phyloP scores from a whole-genome alignment of 2,888 invertebrate species.

The Bruchidius siliquastri region DNA sequence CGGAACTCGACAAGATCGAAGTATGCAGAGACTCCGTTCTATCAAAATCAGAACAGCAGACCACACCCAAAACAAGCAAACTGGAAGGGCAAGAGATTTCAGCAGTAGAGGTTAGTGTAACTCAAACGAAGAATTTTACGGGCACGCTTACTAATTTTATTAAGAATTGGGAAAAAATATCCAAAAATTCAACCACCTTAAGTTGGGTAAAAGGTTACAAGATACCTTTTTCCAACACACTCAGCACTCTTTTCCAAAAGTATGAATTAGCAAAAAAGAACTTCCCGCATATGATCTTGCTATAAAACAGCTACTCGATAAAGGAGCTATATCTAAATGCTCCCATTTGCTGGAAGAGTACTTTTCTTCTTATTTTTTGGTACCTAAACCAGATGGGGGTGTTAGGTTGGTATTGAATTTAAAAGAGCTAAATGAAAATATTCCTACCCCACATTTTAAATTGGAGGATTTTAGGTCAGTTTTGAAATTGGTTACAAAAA shows the following conservation, averaged over 20 bases:
- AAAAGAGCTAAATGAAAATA: constrained; percentile 1
- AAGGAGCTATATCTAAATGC: neutral
- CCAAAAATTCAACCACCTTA: neutral
- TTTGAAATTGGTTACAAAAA: neutral
- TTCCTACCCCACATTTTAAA: constrained; percentile 2
- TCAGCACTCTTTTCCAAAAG: neutral
- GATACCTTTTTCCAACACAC: constrained; percentile 1
- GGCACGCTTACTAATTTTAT: neutral
- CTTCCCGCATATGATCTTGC: neutral
- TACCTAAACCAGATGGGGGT: constrained; percentile 2
- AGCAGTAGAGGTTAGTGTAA: constrained; percentile 3
- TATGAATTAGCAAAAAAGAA: constrained; percentile 2
- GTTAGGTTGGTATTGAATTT: no score
- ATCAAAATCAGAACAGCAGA: neutral
- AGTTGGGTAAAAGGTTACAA: constrained; percentile 1
- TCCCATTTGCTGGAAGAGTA: neutral
- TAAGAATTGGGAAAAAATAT: constrained; percentile 1
- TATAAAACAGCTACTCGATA: constrained; percentile 1
- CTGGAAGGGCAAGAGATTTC: neutral
- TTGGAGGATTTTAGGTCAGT: constrained; percentile 2
- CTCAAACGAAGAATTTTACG: neutral
- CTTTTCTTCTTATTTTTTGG: constrained; percentile 6
- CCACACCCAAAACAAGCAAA: neutral
- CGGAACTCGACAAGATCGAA: no score
- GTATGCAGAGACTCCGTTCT: no score